Evolutionary conservation across 2,113 vertebrate species (phyloP).

Genomic region (Cariama cristata): DNA sequence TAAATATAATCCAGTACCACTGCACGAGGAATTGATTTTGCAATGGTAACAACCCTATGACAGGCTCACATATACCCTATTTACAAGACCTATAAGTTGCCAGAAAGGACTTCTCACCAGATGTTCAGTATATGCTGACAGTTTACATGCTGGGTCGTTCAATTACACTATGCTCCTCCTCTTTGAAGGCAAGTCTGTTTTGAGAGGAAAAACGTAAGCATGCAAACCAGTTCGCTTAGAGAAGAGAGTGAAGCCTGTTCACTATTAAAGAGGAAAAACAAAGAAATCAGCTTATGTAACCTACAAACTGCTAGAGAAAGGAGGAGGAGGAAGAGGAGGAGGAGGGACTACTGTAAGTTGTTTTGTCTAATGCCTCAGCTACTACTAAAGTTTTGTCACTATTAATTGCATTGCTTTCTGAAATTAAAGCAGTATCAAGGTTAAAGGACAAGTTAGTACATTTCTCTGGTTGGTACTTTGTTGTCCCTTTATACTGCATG

Average conservation of each 20-base stretch:
- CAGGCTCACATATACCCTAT: not conserved
- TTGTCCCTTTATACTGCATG: not conserved
- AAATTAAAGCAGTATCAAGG: not conserved
- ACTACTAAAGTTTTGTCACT: not conserved
- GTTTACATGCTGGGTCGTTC: not conserved
- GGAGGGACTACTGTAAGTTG: constrained; percentile 20
- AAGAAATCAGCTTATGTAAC: constrained; percentile 66
- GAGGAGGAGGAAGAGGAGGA: not conserved
- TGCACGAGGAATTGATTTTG: not conserved
- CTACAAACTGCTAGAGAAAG: not conserved
- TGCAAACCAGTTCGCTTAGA: not conserved
- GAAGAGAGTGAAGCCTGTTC: not conserved
- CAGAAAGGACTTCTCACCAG: not conserved
- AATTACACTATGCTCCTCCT: constrained; percentile 15
- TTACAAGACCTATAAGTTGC: not conserved
- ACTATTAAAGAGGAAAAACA: constrained; percentile 43
- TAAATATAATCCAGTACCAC: not conserved
- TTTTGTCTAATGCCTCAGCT: not conserved
- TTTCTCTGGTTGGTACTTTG: not conserved
- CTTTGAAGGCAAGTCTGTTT: constrained; percentile 3
- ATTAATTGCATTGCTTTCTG: not conserved
- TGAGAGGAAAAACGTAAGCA: not conserved
- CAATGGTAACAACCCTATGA: not conserved
- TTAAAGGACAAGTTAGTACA: not conserved
- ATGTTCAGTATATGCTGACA: not conserved